Percentiles rank a stretch among this genome's conserved stretches.
phyloP scores from a whole-genome alignment of 1,140 invertebrate species.

The Caenorhabditis briggsae region DNA sequence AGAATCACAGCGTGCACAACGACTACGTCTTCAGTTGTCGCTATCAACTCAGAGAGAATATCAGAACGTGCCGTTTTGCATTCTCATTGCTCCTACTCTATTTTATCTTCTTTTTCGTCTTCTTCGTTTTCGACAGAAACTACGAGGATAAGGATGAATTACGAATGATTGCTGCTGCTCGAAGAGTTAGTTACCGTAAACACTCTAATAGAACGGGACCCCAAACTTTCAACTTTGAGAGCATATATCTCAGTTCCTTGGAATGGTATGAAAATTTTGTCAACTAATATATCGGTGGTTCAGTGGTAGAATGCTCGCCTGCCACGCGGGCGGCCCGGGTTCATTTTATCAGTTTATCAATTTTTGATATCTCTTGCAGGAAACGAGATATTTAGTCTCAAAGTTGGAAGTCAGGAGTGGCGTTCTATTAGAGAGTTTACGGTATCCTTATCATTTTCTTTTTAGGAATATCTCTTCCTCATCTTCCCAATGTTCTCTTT shows the following conservation, averaged over 20 bases:
- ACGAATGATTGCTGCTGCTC: background rate
- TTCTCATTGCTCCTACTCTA: background rate
- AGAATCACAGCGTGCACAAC: background rate
- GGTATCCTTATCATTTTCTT: too few relatives aligned
- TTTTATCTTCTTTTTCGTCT: conserved; percentile 22
- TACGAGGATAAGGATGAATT: background rate
- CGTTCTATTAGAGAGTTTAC: too few relatives aligned
- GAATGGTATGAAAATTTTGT: background rate
- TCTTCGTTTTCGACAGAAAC: conserved; percentile 14
- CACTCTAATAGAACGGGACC: too few relatives aligned
- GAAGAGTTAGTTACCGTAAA: background rate
- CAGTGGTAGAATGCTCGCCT: conserved; percentile 85
- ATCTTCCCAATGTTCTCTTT: conserved; percentile 30
- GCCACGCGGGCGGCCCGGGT: conserved; percentile 89
- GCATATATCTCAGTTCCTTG: too few relatives aligned
- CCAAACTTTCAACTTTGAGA: too few relatives aligned
- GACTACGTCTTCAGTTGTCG: conserved; percentile 23
- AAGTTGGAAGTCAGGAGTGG: background rate
- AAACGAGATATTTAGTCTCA: background rate
- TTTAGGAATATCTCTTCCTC: conserved; percentile 11
- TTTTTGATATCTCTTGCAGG: background rate
- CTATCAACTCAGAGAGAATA: conserved; percentile 10
- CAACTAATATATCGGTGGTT: background rate
- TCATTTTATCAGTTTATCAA: background rate
- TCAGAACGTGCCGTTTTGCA: conserved; percentile 13